Base-by-base conservation (phyloP, 92 coral and sea anemone genomes). In the Hydrozoanthus gracilis region DNA sequence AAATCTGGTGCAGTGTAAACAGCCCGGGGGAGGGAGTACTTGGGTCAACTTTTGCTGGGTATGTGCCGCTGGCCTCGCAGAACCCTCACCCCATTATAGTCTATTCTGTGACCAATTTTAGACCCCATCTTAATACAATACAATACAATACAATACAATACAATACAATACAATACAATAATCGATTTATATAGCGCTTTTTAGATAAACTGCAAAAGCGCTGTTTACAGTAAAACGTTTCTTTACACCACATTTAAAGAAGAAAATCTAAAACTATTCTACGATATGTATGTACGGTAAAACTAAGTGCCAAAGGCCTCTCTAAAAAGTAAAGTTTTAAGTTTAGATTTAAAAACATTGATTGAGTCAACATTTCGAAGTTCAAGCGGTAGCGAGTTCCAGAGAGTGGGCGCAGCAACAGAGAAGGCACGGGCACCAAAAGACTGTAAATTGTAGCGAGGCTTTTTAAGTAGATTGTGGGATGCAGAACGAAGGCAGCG, bases 401-500 rank as follows among this genome's bases (percentile, higher is more conserved):
- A 27, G 51, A 71, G 50, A 71, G 76, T 3, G 35, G 73, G 51
- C 39, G 76, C 51, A 71, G 52, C 76, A 71, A 71, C 52, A 44
- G 35, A 27, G 35, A 27, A 27, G 68, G 68, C 68, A 61, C 68
- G 68, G 68, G 68, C 68, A 61, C 68, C 20, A 71, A 17, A 71
- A 45, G 76, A 11, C 44, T 71, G 52, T 39, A 71, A 39, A 39
- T 71, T 71, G 44, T 17, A 45, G 76, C 51, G 76, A 71, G 76
- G 76, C 76, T 44, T 27, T 71, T 71, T 13, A 44, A 71, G 51
- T 7, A 45, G 76, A 71, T 71, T 71, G 44, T 71, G 51, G 11
- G 76, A 71, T 71, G 76, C 44, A 20, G 47, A 71, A 17, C 76
- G 39, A 71, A 71, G 76, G 51, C 76, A 45, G 76, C 76, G 16